Evolutionary conservation across 37 sponge, comb jelly and placozoan genomes (phyloP).

Genomic region (Aplysina aerophoba): DNA sequence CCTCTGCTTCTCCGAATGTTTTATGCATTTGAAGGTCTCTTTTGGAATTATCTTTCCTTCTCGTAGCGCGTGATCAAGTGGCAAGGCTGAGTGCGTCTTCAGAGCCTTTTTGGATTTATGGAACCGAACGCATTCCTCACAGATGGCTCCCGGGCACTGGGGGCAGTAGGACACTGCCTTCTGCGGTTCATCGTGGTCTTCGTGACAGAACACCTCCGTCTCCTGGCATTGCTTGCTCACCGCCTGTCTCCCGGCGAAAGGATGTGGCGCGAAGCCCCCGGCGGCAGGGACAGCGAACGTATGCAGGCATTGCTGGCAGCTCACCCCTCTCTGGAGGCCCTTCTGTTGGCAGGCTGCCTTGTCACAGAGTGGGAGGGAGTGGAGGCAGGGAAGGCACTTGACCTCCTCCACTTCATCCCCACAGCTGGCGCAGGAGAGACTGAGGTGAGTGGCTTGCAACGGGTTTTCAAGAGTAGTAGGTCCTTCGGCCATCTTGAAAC

Average conservation of each 20-base stretch:
- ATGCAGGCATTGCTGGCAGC: not conserved
- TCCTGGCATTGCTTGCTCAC: not conserved
- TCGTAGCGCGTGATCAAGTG: not conserved
- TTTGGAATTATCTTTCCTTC: not conserved
- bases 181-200: not conserved
- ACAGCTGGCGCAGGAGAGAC: slow-evolving; percentile 6
- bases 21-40: not conserved
- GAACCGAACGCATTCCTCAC: not conserved
- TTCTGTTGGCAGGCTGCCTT: not conserved
- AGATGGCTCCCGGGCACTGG: not conserved
- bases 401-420: slow-evolving; percentile 8
- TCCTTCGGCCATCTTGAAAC: too few relatives aligned
- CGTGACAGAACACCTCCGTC: not conserved
- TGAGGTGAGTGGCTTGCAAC: not conserved
- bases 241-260: slow-evolving; percentile 7
- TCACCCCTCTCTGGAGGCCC: not conserved
- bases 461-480: too few relatives aligned
- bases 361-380: slow-evolving; percentile 24
- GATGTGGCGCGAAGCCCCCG: not conserved
- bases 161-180: not conserved
- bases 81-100: not conserved
- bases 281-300: not conserved
- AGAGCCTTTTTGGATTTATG: not conserved
- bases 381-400: slow-evolving; percentile 14
- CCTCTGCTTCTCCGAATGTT: not conserved